Conservation (phyloP, 2,888 invertebrate genomes). For the Prenolepis imparis region DNA sequence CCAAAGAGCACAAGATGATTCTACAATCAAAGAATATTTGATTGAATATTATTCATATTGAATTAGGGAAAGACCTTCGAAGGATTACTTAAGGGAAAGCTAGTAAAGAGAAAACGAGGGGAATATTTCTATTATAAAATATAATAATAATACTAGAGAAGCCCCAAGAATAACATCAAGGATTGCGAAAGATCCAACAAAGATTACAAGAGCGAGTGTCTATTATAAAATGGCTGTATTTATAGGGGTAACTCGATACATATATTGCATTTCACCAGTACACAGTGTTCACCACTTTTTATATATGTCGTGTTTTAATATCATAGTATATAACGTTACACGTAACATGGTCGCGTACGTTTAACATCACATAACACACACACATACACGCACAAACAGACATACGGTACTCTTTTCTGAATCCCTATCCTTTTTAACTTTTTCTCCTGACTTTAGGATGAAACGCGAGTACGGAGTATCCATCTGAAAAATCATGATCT, state of each 20-base stretch:
- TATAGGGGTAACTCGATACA: slow-evolving; percentile 84
- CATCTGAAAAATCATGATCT: slow-evolving; percentile 61
- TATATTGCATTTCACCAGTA: slow-evolving; percentile 84
- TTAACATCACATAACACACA: slow-evolving; percentile 80
- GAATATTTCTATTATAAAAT: not conserved
- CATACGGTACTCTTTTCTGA: slow-evolving; percentile 80
- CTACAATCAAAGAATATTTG: not conserved
- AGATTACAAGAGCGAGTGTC: slow-evolving; percentile 64
- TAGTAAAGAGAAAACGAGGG: not conserved
- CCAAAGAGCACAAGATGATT: not conserved
- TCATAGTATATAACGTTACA: slow-evolving; percentile 84
- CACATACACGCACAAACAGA: slow-evolving; percentile 43
- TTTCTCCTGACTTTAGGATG: slow-evolving; percentile 75
- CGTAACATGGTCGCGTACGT: slow-evolving; percentile 84
- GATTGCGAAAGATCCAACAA: not conserved
- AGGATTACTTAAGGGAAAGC: not conserved
- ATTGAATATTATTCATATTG: not conserved
- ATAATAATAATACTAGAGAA: not conserved
- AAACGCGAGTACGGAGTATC: slow-evolving; percentile 80
- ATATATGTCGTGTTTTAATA: slow-evolving; percentile 78
- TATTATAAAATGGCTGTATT: slow-evolving; percentile 86
- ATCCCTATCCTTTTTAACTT: slow-evolving; percentile 60
- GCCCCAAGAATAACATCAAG: not conserved
- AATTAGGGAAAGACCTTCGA: not conserved
- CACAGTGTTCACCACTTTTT: slow-evolving; percentile 77